Evolutionary conservation across 1,140 invertebrate species (phyloP).

Genomic region (Bombyx mandarina): DNA sequence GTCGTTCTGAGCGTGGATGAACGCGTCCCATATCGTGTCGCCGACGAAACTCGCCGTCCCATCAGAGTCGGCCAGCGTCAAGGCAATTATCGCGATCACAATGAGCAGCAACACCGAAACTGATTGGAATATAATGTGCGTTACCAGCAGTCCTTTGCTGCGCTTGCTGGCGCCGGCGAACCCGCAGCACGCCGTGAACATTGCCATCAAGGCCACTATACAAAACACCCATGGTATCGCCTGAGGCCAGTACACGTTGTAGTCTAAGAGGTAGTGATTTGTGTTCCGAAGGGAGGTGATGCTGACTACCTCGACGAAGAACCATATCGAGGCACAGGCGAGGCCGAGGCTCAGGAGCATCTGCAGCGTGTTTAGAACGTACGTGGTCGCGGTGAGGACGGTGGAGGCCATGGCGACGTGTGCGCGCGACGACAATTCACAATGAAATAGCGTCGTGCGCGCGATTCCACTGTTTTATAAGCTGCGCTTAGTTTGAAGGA

Average conservation of each 20-base stretch:
- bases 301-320: conserved; percentile 49
- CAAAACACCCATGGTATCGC: conserved; percentile 56
- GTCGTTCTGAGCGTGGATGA: conserved; percentile 39
- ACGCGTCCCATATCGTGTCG: conserved; percentile 57
- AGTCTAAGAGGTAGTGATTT: conserved; percentile 56
- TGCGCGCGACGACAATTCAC: conserved; percentile 14
- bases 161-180: conserved; percentile 37
- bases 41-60: conserved; percentile 48
- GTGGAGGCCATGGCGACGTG: conserved; percentile 15
- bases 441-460: conserved; percentile 44
- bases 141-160: conserved; percentile 28
- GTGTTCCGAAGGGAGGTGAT: conserved; percentile 45
- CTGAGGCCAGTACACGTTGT: conserved; percentile 59
- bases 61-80: conserved; percentile 43
- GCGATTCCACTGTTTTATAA: conserved; percentile 8
- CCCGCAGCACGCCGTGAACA: conserved; percentile 41
- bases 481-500: neutral
- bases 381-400: conserved; percentile 20
- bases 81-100: conserved; percentile 30
- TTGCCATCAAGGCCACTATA: conserved; percentile 33
- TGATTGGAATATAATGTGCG: conserved; percentile 27
- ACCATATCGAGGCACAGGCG: conserved; percentile 42
- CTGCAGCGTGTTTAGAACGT: conserved; percentile 45
- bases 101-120: conserved; percentile 31
- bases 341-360: conserved; percentile 37